Percentiles rank a stretch among this genome's conserved stretches.
phyloP scores from a whole-genome alignment of 2,888 invertebrate genomes.

The Pyralis farinalis region DNA sequence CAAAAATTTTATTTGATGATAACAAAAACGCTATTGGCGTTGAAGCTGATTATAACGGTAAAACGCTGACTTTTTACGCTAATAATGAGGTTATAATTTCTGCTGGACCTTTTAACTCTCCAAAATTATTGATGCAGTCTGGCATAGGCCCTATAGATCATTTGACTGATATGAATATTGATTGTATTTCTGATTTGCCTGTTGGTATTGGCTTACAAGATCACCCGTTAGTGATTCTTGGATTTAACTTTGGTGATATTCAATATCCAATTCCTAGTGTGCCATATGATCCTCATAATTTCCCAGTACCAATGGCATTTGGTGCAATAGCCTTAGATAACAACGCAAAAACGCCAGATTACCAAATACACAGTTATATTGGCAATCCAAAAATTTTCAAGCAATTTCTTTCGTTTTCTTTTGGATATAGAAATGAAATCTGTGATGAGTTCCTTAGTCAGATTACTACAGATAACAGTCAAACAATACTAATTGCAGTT shows the following conservation, averaged over 20 bases:
- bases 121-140: constrained; percentile 53
- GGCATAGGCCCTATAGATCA: constrained; percentile 48
- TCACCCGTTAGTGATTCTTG: constrained; percentile 29
- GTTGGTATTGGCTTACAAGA: constrained; percentile 49
- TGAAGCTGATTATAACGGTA: constrained; percentile 30
- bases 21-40: constrained; percentile 36
- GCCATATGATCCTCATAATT: constrained; percentile 26
- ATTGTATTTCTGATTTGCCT: constrained; percentile 35
- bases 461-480: no score
- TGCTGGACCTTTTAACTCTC: constrained; percentile 47
- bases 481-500: no score
- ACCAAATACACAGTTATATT: background rate
- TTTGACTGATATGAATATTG: constrained; percentile 35
- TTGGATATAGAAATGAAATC: constrained; percentile 40
- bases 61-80: constrained; percentile 27
- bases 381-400: background rate
- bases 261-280: constrained; percentile 17
- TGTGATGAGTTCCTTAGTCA: constrained; percentile 22
- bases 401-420: background rate
- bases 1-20: constrained; percentile 35
- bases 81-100: constrained; percentile 47
- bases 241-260: constrained; percentile 23
- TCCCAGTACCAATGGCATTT: constrained; percentile 29
- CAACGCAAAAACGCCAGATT: background rate
- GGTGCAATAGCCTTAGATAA: background rate